These are phyloP conservation scores for Drosophila kurseongensis DNA, from an alignment of 1,140 invertebrate species.

Conservation along the genomic window DNA sequence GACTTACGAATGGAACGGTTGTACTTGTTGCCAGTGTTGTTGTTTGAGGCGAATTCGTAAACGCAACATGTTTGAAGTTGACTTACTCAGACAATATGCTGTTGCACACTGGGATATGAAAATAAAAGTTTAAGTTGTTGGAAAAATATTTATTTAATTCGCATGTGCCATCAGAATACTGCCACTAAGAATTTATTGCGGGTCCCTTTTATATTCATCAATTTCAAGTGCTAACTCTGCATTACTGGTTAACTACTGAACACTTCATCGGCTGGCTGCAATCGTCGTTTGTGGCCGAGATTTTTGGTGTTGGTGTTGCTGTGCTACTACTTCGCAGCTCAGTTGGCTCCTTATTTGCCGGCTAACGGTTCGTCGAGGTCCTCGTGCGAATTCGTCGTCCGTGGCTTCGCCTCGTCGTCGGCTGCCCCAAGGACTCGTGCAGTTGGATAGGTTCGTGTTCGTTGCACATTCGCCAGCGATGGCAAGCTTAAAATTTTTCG, in stretches of 20 bases:
- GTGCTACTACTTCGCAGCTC: conserved; percentile 8
- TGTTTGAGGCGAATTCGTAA: conserved; percentile 67
- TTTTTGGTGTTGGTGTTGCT: conserved; percentile 30
- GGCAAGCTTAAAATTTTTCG: conserved; percentile 70
- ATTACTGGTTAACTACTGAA: conserved; percentile 37
- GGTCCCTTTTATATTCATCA: background rate
- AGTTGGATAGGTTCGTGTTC: conserved; percentile 72
- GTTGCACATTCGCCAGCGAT: conserved; percentile 70
- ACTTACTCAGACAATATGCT: background rate
- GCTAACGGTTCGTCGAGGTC: conserved; percentile 30
- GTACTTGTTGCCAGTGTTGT: conserved; percentile 71
- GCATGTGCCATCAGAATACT: background rate
- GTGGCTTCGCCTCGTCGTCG: conserved; percentile 49
- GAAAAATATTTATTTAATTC: background rate
- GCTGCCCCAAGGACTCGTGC: conserved; percentile 63
- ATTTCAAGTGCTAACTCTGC: background rate
- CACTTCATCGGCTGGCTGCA: conserved; percentile 28
- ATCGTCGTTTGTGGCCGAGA: conserved; percentile 47
- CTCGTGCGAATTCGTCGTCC: conserved; percentile 50
- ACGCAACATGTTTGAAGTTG: conserved; percentile 65
- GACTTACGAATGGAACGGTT: conserved; percentile 37
- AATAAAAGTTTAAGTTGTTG: background rate
- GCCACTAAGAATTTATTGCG: background rate
- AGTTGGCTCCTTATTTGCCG: conserved; percentile 49
- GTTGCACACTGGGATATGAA: conserved; percentile 6